Evolutionary conservation across 2,113 vertebrate genomes (phyloP), one percentile per base, ranked within the genome.

Genomic region (Paratilapia polleni): DNA sequence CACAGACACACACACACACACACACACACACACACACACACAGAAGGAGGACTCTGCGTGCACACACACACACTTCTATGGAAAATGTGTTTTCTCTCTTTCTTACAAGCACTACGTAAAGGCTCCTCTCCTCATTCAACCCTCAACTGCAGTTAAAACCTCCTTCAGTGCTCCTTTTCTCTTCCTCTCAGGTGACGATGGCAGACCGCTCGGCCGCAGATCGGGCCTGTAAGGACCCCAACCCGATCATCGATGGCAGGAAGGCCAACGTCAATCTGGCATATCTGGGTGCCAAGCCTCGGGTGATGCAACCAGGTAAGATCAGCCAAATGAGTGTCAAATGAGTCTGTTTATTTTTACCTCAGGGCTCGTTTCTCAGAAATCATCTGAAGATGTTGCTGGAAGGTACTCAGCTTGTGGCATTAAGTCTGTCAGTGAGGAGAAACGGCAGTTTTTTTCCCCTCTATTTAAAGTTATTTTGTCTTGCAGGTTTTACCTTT

Each of bases 241-340:
- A 99, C 94, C 98, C 98, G 56, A 99, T 99, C 93, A 99, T 99
- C 63, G 98, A 99, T 7, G 98, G 98, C 94, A 97, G 98, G 92
- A 99, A 99, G 93, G 98, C 98, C 91, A 99, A 99, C 54, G 98
- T 99, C 90, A 99, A 99, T 94, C 96, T 99, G 94, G 98, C 98
- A 38, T 99, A 99, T 93, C 95, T 99, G 92, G 98, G 98, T 83
- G 98, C 98, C 88, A 99, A 99, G 88, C 98, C 98, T 43, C 95
- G 98, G 78, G 98, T 99, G 92, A 99, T 99, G 97, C 98, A 99
- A 91, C 97, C 97, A 98, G 98, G 98, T 99, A 94, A 96, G 36
- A 36, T 31, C 38, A 11, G 15, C 1, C 28, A 52, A 15, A 19
- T 19, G 17, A 52, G 17, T 8, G 1, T 15, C 5, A 70, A 24